These are phyloP conservation scores for Theodoxus fluviatilis DNA, from an alignment of 2,888 invertebrate species.

Conservation along the genomic window DNA sequence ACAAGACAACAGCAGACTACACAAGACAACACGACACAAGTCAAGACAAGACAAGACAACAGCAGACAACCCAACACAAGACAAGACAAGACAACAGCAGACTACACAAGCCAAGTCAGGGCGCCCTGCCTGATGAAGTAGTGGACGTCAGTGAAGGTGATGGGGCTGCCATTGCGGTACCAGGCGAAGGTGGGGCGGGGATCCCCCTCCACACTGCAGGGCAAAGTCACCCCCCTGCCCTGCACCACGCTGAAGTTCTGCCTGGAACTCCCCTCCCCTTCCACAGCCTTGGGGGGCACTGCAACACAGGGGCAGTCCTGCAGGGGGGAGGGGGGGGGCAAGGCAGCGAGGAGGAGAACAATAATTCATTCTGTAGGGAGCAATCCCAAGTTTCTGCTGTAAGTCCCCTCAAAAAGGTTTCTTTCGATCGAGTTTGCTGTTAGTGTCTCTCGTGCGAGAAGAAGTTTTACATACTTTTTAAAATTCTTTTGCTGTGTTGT, in stretches of 20 bases:
- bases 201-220: slow-evolving; percentile 65
- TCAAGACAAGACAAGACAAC: no score
- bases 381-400: neutral
- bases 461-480: no score
- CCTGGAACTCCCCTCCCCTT: slow-evolving; percentile 35
- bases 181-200: slow-evolving; percentile 65
- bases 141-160: slow-evolving; percentile 57
- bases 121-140: no score
- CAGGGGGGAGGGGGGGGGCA: no score
- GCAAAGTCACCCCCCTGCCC: slow-evolving; percentile 63
- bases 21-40: no score
- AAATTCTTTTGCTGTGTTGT: no score
- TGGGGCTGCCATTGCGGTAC: slow-evolving; percentile 64
- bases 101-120: no score
- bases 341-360: no score
- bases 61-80: no score
- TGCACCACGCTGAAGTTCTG: slow-evolving; percentile 50
- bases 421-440: neutral
- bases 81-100: no score
- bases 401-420: neutral
- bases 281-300: slow-evolving; percentile 64
- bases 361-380: neutral
- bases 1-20: no score
- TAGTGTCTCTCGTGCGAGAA: neutral
- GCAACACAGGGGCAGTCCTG: slow-evolving; percentile 32